Evolutionary conservation across 2,888 invertebrate species (phyloP), one percentile per base, ranked within the genome.

Genomic region (Shargacucullia verbasci): DNA sequence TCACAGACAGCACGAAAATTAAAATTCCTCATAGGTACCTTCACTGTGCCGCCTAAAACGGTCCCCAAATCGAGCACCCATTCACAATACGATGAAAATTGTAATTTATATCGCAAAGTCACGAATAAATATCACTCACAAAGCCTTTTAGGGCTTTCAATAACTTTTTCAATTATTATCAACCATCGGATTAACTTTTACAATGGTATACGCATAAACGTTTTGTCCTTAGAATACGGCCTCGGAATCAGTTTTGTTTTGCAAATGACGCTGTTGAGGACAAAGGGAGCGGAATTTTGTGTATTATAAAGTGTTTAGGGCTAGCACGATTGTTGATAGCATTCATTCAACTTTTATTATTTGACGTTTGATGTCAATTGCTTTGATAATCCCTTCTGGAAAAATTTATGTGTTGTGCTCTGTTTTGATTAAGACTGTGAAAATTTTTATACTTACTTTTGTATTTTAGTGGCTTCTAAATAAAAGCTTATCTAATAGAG

Each of bases 111-210:
- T 59, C 57, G 34, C 41, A 34, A 53, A 58, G 52, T 52, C 45
- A 43, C 45, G 14, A 50, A 61, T 61, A 61, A 64, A 70, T 60
- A 72, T 59, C 49, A 65, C 45, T 53, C 55, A 54, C 43, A 66
- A 71, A 76, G 62, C 74, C 62, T 78, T 79, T 79, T 52, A 58
- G 57, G 63, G 64, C 61, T 79, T 79, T 79, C 83, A 79, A 82
- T 81, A 82, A 83, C 77, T 82, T 83, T 82, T 83, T 81, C 79
- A 82, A 83, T 83, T 83, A 83, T 77, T 76, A 78, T 70, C 67
- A 78, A 11, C 52, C n/a, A n/a, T n/a, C n/a, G n/a, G n/a, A n/a
- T 14, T 14, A 78, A 83, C 75, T 82, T 78, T 55, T 41, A 78
- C 76, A 81, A 81, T 74, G 64, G 53, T 44, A 53, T 43, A 50